phyloP scores from a whole-genome alignment of 2,888 invertebrate genomes.

The Mythimna lalbum region DNA sequence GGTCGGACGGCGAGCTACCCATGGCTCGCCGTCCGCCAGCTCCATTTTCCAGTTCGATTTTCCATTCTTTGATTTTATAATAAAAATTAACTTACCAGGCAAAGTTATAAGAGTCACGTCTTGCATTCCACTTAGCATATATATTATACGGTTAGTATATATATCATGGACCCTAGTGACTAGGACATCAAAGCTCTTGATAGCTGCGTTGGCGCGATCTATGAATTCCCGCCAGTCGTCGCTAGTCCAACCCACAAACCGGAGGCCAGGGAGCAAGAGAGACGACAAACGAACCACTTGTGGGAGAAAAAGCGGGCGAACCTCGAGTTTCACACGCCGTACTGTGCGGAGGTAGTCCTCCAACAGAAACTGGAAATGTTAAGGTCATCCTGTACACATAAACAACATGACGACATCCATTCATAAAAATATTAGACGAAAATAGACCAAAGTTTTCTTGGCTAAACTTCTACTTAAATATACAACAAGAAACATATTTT shows the following conservation, averaged over 20 bases:
- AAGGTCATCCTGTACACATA: neutral
- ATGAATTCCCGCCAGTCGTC: constrained; percentile 95
- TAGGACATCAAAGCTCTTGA: constrained; percentile 94
- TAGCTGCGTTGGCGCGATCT: constrained; percentile 93
- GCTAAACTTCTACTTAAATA: neutral
- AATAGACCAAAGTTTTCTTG: neutral
- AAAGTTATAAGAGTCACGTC: constrained; percentile 95
- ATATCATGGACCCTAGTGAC: constrained; percentile 96
- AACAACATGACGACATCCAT: neutral
- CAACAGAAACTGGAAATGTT: constrained; percentile 92
- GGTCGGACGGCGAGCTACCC: too few relatives aligned
- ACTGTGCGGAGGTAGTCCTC: constrained; percentile 94
- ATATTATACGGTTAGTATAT: constrained; percentile 96
- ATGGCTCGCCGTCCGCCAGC: too few relatives aligned
- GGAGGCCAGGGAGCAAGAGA: constrained; percentile 95
- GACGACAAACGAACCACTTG: constrained; percentile 96
- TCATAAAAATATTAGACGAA: constrained; percentile 1
- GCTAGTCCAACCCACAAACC: constrained; percentile 96
- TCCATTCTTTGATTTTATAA: neutral
- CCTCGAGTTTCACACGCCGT: constrained; percentile 95
- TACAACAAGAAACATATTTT: too few relatives aligned
- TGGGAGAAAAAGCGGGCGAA: constrained; percentile 97
- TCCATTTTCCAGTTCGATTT: too few relatives aligned
- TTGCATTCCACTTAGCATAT: constrained; percentile 97
- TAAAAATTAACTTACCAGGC: constrained; percentile 88